Evolutionary conservation across 2,888 invertebrate genomes (phyloP), one percentile per base, ranked within the genome.

Genomic region (Eumerus sabulonum): DNA sequence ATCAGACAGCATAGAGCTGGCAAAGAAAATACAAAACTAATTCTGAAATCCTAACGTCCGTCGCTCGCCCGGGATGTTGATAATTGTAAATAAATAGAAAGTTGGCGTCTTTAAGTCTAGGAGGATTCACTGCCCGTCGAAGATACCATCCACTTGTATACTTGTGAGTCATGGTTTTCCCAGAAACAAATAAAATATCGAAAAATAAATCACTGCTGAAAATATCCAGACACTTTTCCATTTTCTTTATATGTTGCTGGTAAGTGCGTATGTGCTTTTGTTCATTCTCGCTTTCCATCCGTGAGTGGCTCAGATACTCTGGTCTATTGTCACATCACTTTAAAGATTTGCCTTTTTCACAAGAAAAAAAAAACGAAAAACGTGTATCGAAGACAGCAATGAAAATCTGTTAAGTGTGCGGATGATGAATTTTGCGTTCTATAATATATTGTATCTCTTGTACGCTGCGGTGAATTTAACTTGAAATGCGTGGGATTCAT

Each of bases 51-150:
- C 27, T 27, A 27, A 7, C 27, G 27, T 7, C 27, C 27, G 27
- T 27, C 27, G n/a, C 38, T 27, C 48, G 18, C 9, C 9, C 13
- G 50, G 12, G 36, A 14, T 27, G 44, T 14, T 48, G 17, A 56
- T 67, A 57, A 67, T 44, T 57, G 27, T 17, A 57, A 50, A 42
- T 50, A 59, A 18, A 59, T 67, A 67, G 44, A 36, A 50, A 51
- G 12, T 9, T 40, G 54, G 47, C 60, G 54, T 48, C 70, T 40
- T 11, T 2, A 13, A 53, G 54, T 70, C 60, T 62, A 35, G 35
- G 3, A 42, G 9, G 9, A 14, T 27, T n/a, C 14, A 38, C 40
- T 16, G 42, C 13, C 27, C 42, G 38, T 42, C 17, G 16, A 40
- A n/a, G n/a, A 1, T 5, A 1, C 45, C 17, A 0, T 36, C n/a